Evolutionary conservation across 1,140 invertebrate species (phyloP), one percentile per base, ranked within the genome.

Genomic region (Drosophila prosaltans): DNA sequence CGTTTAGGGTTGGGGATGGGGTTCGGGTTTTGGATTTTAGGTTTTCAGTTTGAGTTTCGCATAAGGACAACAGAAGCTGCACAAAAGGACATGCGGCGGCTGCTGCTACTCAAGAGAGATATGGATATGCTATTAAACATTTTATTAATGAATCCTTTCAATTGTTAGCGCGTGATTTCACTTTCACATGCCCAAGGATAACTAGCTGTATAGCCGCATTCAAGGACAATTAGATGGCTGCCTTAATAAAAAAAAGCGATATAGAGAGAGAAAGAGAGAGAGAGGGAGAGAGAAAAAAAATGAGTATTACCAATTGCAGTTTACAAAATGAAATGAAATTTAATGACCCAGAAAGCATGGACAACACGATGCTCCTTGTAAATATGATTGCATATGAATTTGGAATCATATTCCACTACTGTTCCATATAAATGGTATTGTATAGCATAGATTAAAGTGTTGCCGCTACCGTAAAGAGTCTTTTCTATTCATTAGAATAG

Each of bases 121-220:
- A 72, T 85, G 74, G 72, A 77, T 86, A 81, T 81, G 70, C 85
- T 90, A 89, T 89, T 89, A 89, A 83, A 89, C 78, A 89, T 88
- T 84, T 89, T 89, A 89, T 89, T 89, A 89, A 89, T 89, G 84
- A 89, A 89, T 89, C 84, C 84, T 84, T 88, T 89, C 74, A 80
- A 84, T 88, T 89, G 83, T 88, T 88, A 89, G 83, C 83, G 77
- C 80, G 84, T 89, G 84, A 89, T 89, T 89, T 89, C 80, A 69
- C 78, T 84, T 84, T 88, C 84, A 78, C 70, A 82, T 73, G 69
- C 67, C 71, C 67, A 55, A 57, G 41, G 36, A 43, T 39, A 41
- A 48, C 67, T 41, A 48, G 24, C 55, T 51, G 45, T 28, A 16
- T 16, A 10, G 26, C 24, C 43, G 24, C 55, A 69, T 71, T 71